Conservation (phyloP, 1,140 invertebrate genomes). For the Cotesia typhae region DNA sequence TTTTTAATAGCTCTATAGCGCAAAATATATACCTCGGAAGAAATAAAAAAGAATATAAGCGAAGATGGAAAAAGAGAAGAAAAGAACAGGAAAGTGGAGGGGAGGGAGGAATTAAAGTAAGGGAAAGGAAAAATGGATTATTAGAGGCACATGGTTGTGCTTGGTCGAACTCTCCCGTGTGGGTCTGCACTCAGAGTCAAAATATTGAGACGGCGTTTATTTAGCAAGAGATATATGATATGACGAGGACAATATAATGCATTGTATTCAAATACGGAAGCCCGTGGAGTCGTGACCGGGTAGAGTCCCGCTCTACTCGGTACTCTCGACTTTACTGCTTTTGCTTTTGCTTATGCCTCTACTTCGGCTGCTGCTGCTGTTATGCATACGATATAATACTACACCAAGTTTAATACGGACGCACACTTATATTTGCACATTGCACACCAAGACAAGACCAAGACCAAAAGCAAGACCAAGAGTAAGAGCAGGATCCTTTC, state of each 20-base stretch:
- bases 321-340: conserved; percentile 22
- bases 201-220: conserved; percentile 67
- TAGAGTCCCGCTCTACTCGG: conserved; percentile 32
- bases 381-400: neutral
- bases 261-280: conserved; percentile 68
- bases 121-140: neutral
- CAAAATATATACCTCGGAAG: too few species aligned
- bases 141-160: conserved; percentile 9
- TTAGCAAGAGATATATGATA: conserved; percentile 67
- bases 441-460: too few species aligned
- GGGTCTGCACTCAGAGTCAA: conserved; percentile 53
- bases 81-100: neutral
- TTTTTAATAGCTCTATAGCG: too few species aligned
- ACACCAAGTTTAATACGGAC: too few species aligned
- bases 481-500: neutral
- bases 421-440: too few species aligned
- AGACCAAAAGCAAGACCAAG: neutral
- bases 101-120: neutral
- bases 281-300: conserved; percentile 63
- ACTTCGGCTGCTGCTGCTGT: conserved; percentile 1
- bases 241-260: conserved; percentile 67
- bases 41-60: too few species aligned
- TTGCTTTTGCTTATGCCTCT: neutral
- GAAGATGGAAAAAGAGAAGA: too few species aligned
- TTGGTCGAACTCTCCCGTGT: conserved; percentile 6